Conservation (phyloP, 2,113 vertebrate species). For the Athene cunicularia region DNA sequence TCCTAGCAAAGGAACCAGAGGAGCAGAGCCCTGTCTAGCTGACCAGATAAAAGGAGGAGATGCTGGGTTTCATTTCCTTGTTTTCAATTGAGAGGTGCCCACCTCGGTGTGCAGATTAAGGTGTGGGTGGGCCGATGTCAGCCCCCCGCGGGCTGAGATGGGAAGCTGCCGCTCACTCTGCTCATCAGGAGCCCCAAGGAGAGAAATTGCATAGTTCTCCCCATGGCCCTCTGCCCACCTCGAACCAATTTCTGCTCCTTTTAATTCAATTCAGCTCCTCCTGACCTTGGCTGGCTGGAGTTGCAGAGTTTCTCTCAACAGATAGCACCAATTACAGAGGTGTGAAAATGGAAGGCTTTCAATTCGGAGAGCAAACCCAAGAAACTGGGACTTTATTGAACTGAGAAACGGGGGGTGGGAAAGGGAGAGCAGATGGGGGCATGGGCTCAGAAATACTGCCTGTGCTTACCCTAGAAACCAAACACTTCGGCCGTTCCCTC, state of each 20-base stretch:
- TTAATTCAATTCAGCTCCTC: constrained; percentile 76
- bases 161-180: background rate
- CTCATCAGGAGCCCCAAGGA: constrained; percentile 47
- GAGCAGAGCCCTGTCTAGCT: background rate
- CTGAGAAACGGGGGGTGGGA: constrained; percentile 37
- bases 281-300: constrained; percentile 73
- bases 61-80: constrained; percentile 50
- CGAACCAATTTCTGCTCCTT: constrained; percentile 73
- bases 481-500: background rate
- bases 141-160: background rate
- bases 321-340: constrained; percentile 81
- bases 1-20: background rate
- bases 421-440: background rate
- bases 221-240: constrained; percentile 51
- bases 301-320: constrained; percentile 74
- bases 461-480: background rate
- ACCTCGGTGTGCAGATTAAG: constrained; percentile 11
- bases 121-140: background rate
- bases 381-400: constrained; percentile 60
- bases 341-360: constrained; percentile 78
- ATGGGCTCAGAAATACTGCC: background rate
- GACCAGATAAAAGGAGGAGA: constrained; percentile 53
- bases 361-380: constrained; percentile 64
- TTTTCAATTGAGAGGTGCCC: constrained; percentile 48
- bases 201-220: constrained; percentile 54